Evolutionary conservation across 2,888 invertebrate species (phyloP).

Genomic region (Volucella inflata): DNA sequence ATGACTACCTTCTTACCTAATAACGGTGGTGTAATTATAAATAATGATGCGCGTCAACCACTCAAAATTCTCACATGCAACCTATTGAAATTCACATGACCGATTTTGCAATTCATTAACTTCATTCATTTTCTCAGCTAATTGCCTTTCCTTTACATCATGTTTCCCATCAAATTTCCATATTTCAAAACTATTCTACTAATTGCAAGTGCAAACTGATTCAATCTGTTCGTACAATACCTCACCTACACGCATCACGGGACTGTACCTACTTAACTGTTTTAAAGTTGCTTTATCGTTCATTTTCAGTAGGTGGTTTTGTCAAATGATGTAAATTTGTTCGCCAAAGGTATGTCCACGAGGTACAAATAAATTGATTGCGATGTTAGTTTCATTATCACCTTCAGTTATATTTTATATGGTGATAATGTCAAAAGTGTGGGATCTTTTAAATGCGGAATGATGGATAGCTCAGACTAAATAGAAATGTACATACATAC

Average conservation of each 20-base stretch:
- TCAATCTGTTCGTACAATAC: neutral
- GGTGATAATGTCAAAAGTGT: constrained; percentile 16
- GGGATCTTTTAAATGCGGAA: constrained; percentile 9
- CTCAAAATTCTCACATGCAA: neutral
- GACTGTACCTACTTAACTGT: neutral
- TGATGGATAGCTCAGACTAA: neutral
- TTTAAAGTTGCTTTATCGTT: neutral
- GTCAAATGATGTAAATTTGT: constrained; percentile 11
- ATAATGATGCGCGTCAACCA: neutral
- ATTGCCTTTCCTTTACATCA: neutral
- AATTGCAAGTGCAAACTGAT: neutral
- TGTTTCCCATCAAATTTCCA: constrained; percentile 6
- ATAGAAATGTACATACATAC: neutral
- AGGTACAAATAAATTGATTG: constrained; percentile 18
- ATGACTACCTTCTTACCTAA: no score
- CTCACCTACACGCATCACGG: neutral
- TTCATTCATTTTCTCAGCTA: neutral
- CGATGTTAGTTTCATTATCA: constrained; percentile 31
- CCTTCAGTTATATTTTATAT: neutral
- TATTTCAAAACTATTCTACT: neutral
- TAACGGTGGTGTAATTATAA: no score
- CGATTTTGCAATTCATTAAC: constrained; percentile 8
- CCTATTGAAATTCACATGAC: constrained; percentile 5
- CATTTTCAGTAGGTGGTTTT: neutral
- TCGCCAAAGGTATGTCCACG: neutral